Evolutionary conservation across 2,888 invertebrate genomes (phyloP).

Genomic region (Aspidapion aeneum): DNA sequence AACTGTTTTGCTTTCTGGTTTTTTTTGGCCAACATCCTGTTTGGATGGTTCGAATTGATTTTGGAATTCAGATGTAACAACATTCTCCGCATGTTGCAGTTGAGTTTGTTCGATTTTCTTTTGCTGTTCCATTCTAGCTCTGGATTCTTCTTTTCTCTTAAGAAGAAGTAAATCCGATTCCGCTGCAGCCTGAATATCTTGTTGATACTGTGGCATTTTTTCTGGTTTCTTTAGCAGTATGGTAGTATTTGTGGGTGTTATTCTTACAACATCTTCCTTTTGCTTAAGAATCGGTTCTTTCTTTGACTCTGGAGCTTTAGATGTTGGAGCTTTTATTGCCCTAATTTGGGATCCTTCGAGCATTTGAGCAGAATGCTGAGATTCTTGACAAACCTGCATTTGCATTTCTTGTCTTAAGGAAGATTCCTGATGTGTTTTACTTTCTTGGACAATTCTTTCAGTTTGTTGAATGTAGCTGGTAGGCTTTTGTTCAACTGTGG

Average conservation of each 20-base stretch:
- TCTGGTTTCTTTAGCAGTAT: conserved; percentile 56
- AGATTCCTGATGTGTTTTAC: conserved; percentile 22
- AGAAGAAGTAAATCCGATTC: conserved; percentile 37
- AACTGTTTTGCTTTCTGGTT: conserved; percentile 29
- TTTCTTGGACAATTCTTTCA: conserved; percentile 36
- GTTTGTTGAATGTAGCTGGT: conserved; percentile 22
- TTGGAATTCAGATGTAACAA: not conserved
- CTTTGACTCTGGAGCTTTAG: conserved; percentile 8
- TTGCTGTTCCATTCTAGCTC: conserved; percentile 30
- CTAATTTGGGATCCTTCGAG: not conserved
- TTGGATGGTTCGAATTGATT: not conserved
- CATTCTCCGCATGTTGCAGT: conserved; percentile 4
- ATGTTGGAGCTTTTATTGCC: not conserved
- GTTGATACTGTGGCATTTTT: conserved; percentile 62
- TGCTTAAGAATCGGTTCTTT: conserved; percentile 28
- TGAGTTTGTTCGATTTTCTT: conserved; percentile 16
- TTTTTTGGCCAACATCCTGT: not conserved
- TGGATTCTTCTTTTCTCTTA: conserved; percentile 34
- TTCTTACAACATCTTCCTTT: conserved; percentile 36
- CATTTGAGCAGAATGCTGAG: not conserved
- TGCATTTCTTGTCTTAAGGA: conserved; percentile 22
- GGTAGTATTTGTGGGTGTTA: conserved; percentile 36
- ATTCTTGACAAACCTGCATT: no score
- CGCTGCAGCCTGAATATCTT: conserved; percentile 49
- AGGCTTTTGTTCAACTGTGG: conserved; percentile 30